Conservation (phyloP, 2,797 vertebrate genomes). For the Eupleurogrammus muticus region DNA sequence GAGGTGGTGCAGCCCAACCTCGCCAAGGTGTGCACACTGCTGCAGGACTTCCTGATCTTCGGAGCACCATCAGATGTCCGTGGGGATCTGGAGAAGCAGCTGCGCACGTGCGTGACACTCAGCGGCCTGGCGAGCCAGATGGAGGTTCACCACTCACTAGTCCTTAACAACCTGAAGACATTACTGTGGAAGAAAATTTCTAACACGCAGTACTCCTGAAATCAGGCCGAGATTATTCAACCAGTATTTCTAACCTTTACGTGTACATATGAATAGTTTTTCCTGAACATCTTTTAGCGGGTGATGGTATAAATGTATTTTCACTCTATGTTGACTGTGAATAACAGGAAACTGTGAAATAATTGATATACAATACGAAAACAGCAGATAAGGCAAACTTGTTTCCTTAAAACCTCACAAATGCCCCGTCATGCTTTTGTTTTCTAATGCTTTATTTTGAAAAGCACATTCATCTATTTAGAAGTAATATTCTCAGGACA, state of each 20-base stretch:
- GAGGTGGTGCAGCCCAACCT: slow-evolving; percentile 96
- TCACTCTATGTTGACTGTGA: slow-evolving; percentile 52
- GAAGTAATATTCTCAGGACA: slow-evolving; percentile 66
- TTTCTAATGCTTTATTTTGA: slow-evolving; percentile 38
- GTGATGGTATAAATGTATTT: slow-evolving; percentile 30
- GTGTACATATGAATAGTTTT: slow-evolving; percentile 5
- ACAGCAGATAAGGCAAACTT: slow-evolving; percentile 11
- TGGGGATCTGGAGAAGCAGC: slow-evolving; percentile 91
- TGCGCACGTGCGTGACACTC: slow-evolving; percentile 94
- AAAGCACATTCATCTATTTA: slow-evolving; percentile 40
- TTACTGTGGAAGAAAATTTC: slow-evolving; percentile 97
- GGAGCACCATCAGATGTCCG: slow-evolving; percentile 89
- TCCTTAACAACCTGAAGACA: slow-evolving; percentile 96
- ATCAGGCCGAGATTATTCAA: neutral
- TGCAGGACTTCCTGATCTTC: slow-evolving; percentile 92
- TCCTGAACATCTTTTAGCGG: slow-evolving; percentile 16
- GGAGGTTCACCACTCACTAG: slow-evolving; percentile 96
- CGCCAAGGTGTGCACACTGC: slow-evolving; percentile 92
- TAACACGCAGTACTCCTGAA: slow-evolving; percentile 94
- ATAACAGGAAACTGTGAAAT: slow-evolving; percentile 69
- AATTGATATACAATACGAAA: slow-evolving; percentile 39
- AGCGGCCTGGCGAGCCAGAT: slow-evolving; percentile 95
- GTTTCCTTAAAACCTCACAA: slow-evolving; percentile 10
- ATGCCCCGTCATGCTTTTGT: slow-evolving; percentile 19
- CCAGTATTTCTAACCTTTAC: slow-evolving; percentile 1